Percentiles rank a stretch among this genome's conserved stretches.
Evolutionary conservation across 2,888 invertebrate species (phyloP).

Genomic region (Andrena minutula): DNA sequence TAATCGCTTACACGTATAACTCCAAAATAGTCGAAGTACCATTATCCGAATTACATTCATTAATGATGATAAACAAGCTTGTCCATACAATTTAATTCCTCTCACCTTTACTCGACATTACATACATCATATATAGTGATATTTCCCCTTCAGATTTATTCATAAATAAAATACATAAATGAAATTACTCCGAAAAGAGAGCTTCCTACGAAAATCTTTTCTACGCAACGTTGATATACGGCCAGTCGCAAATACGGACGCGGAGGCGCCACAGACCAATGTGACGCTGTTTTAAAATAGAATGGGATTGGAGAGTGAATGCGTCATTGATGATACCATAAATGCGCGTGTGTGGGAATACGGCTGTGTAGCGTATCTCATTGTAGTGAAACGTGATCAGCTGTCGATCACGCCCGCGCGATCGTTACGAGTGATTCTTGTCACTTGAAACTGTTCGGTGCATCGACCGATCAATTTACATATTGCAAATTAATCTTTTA

Average conservation of each 20-base stretch:
- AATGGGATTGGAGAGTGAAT: conserved; percentile 40
- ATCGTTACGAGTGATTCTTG: conserved; percentile 14
- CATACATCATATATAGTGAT: too few species aligned
- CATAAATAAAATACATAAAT: too few species aligned
- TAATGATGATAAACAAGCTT: too few species aligned
- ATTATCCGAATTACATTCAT: too few species aligned
- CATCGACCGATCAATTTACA: neutral
- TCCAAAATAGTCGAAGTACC: neutral
- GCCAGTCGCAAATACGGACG: too few species aligned
- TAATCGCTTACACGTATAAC: neutral
- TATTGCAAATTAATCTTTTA: neutral
- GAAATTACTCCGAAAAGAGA: too few species aligned
- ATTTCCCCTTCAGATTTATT: too few species aligned
- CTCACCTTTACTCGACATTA: too few species aligned
- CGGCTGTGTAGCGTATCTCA: conserved; percentile 21
- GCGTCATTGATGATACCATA: conserved; percentile 59
- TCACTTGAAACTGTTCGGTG: neutral
- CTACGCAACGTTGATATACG: too few species aligned
- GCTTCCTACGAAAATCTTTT: too few species aligned
- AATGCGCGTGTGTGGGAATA: conserved; percentile 28
- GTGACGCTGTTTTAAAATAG: conserved; percentile 53
- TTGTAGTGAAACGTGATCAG: conserved; percentile 62
- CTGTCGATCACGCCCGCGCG: conserved; percentile 30
- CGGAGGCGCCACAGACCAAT: conserved; percentile 33
- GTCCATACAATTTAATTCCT: neutral